phyloP scores from a whole-genome alignment of 2,888 invertebrate genomes.

The Agrotis segetum region DNA sequence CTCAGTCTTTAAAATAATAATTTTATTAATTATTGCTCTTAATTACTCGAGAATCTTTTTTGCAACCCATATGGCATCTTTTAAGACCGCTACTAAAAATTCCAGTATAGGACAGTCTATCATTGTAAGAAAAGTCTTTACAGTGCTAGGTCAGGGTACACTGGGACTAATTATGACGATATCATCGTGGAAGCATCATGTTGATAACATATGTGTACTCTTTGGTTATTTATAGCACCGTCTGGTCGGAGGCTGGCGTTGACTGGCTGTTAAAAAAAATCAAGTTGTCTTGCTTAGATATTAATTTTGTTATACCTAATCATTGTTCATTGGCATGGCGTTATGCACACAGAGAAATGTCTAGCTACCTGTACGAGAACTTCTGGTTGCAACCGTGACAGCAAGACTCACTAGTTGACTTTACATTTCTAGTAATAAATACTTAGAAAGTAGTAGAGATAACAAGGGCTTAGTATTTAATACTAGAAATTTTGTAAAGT shows the following conservation, averaged over 20 bases:
- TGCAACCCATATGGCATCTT: conserved; percentile 5
- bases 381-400: too few relatives aligned
- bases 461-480: too few relatives aligned
- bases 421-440: too few relatives aligned
- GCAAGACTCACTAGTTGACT: too few relatives aligned
- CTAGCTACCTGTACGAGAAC: too few relatives aligned
- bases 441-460: too few relatives aligned
- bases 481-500: too few relatives aligned
- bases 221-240: conserved; percentile 29
- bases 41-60: conserved; percentile 13
- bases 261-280: background rate
- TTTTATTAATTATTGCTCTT: conserved; percentile 8
- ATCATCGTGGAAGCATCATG: conserved; percentile 3
- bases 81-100: too few relatives aligned
- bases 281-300: too few relatives aligned
- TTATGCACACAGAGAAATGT: too few relatives aligned
- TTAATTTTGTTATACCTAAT: too few relatives aligned
- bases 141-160: background rate
- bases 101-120: background rate
- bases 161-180: background rate
- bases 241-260: conserved; percentile 27
- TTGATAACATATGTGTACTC: conserved; percentile 31
- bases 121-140: background rate
- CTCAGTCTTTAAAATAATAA: conserved; percentile 2
- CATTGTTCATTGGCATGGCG: too few relatives aligned